phyloP scores from a whole-genome alignment of 2,797 vertebrate genomes.

The Pipistrellus kuhlii region DNA sequence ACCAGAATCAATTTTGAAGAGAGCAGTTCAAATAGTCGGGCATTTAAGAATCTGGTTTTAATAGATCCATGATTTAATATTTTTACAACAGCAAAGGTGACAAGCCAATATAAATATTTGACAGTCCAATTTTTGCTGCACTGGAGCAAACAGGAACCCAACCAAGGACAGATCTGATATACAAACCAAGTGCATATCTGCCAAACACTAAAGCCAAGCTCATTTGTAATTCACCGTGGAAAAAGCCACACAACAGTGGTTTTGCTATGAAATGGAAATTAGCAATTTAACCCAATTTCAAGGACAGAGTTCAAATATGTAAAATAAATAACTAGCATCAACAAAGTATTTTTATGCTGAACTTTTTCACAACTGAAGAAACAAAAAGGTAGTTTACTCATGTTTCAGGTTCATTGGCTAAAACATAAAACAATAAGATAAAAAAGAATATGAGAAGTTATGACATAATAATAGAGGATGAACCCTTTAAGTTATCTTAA shows the following conservation, averaged over 20 bases:
- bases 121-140: slow-evolving; percentile 82
- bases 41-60: slow-evolving; percentile 85
- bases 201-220: slow-evolving; percentile 83
- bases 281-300: slow-evolving; percentile 71
- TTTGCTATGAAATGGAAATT: slow-evolving; percentile 78
- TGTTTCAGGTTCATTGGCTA: slow-evolving; percentile 32
- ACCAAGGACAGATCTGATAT: slow-evolving; percentile 80
- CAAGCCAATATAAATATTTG: slow-evolving; percentile 88
- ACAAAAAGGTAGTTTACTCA: slow-evolving; percentile 9
- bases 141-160: slow-evolving; percentile 83
- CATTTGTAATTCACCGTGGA: slow-evolving; percentile 81
- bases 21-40: slow-evolving; percentile 68
- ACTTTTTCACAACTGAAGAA: slow-evolving; percentile 69
- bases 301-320: slow-evolving; percentile 47
- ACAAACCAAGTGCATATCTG: slow-evolving; percentile 73
- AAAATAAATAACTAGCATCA: not conserved
- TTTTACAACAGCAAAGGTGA: slow-evolving; percentile 85
- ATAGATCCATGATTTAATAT: slow-evolving; percentile 82
- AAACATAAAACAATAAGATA: slow-evolving; percentile 39
- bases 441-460: not conserved
- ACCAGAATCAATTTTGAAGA: slow-evolving; percentile 56
- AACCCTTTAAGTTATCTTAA: not conserved
- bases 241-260: slow-evolving; percentile 78
- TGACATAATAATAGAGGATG: not conserved
- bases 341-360: slow-evolving; percentile 58